A percentile compares a stretch with the other conserved stretches of the same genome.
These are phyloP conservation scores for Grapholita molesta DNA, from an alignment of 1,140 invertebrate species.

Conservation along the genomic window DNA sequence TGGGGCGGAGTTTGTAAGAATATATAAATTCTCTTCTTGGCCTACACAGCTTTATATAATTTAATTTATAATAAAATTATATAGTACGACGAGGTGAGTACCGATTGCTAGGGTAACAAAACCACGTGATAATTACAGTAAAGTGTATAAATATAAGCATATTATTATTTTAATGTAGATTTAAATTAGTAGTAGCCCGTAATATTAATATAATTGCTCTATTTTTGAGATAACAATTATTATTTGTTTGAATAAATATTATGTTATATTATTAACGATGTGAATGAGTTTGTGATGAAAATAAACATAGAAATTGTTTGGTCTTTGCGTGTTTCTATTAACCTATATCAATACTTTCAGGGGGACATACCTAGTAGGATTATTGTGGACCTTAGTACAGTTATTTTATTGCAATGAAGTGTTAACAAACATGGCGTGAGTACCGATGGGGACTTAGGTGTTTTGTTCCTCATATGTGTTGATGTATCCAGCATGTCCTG, in stretches of 20 bases:
- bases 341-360: too few species aligned
- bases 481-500: too few species aligned
- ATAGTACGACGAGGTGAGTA: conserved; percentile 16
- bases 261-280: conserved; percentile 47
- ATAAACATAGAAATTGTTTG: conserved; percentile 59
- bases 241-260: conserved; percentile 38
- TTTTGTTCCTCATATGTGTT: too few species aligned
- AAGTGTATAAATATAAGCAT: conserved; percentile 45
- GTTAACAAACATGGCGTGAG: too few species aligned
- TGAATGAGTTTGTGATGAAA: conserved; percentile 65
- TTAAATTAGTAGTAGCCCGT: conserved; percentile 40
- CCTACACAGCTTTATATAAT: conserved; percentile 9
- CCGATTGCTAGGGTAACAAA: conserved; percentile 42
- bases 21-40: background rate
- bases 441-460: too few species aligned
- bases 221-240: conserved; percentile 46
- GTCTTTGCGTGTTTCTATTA: conserved; percentile 28
- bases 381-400: background rate
- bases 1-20: background rate
- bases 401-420: background rate
- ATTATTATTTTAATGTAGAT: conserved; percentile 50
- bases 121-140: conserved; percentile 64
- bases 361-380: too few species aligned
- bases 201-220: conserved; percentile 47
- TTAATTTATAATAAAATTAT: background rate